These are phyloP conservation scores for Paedocypris sp. DNA, from an alignment of 2,113 vertebrate genomes.

Conservation along the genomic window DNA sequence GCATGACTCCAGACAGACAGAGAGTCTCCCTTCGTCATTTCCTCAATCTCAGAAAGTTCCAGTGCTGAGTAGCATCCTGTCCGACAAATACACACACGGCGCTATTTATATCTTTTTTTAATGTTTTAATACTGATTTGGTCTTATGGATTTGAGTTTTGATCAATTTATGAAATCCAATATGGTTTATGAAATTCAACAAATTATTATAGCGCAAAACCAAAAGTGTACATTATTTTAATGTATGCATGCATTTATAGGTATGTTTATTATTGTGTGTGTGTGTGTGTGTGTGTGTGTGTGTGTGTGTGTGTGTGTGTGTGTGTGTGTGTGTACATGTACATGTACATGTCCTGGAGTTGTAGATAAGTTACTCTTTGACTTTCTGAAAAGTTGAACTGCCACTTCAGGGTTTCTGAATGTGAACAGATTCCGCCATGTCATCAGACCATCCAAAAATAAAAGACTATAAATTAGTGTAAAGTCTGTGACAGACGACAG, in stretches of 20 bases:
- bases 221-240: too few relatives aligned
- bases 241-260: too few relatives aligned
- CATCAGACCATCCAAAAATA: constrained; percentile 57
- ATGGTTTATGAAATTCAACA: too few relatives aligned
- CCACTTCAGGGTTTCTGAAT: constrained; percentile 38
- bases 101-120: too few relatives aligned
- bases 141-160: too few relatives aligned
- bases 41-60: neutral
- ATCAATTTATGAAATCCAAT: too few relatives aligned
- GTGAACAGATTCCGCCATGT: constrained; percentile 41
- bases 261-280: too few relatives aligned
- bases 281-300: too few relatives aligned
- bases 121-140: too few relatives aligned
- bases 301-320: too few relatives aligned
- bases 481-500: constrained; percentile 24
- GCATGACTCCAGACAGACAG: constrained; percentile 13
- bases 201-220: too few relatives aligned
- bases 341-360: constrained; percentile 11
- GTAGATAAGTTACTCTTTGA: constrained; percentile 28
- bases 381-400: constrained; percentile 36
- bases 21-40: constrained; percentile 14
- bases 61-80: constrained; percentile 10
- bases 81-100: neutral
- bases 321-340: neutral
- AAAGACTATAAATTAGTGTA: constrained; percentile 55